Conservation (phyloP, 2,113 vertebrate genomes). For the Podiceps cristatus region DNA sequence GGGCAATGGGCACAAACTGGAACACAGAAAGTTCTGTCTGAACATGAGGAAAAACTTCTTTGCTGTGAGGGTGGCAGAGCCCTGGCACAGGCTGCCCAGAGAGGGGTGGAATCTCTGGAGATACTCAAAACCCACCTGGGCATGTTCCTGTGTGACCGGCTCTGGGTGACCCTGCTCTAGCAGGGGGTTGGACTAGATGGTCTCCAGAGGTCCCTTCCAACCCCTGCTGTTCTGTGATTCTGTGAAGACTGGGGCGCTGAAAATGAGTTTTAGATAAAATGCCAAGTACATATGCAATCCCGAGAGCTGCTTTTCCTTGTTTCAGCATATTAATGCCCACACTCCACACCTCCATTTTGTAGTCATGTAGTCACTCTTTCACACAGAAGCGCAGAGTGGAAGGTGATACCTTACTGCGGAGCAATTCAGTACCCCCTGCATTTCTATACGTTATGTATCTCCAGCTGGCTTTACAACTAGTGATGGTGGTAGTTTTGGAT, state of each 20-base stretch:
- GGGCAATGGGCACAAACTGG: too few species aligned
- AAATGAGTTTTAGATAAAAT: background rate
- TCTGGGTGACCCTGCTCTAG: too few species aligned
- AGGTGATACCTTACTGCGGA: background rate
- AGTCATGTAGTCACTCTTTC: background rate
- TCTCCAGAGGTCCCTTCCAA: too few species aligned
- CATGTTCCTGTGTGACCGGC: too few species aligned
- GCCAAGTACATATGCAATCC: fast-evolving
- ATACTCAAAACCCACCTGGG: too few species aligned
- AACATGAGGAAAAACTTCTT: too few species aligned
- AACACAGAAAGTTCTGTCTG: too few species aligned
- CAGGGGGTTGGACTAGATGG: too few species aligned
- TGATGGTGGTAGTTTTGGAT: background rate
- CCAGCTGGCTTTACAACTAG: background rate
- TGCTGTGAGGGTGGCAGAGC: too few species aligned
- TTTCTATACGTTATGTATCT: background rate
- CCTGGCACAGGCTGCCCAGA: too few species aligned
- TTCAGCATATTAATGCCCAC: background rate
- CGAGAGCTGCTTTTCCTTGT: background rate
- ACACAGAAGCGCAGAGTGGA: background rate
- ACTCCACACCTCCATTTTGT: background rate
- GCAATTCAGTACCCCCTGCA: background rate
- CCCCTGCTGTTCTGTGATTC: too few species aligned
- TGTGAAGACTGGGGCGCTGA: background rate
- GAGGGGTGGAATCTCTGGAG: too few species aligned